A percentile compares a stretch with the other conserved stretches of the same genome.
Conservation (phyloP, 2,113 vertebrate genomes). For the Ceuthmochares aereus region DNA sequence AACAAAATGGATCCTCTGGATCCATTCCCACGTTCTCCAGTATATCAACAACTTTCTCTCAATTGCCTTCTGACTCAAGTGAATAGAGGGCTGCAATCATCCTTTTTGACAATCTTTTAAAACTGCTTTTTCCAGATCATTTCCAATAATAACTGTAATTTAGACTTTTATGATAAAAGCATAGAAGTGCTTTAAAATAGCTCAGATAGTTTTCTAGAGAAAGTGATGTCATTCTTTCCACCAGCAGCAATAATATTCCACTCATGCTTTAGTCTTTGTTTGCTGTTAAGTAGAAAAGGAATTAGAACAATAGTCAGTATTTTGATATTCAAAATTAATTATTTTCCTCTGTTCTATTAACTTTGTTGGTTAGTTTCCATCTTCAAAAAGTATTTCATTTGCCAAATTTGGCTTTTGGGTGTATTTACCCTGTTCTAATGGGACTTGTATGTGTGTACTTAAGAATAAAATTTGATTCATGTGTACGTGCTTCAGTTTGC, state of each 20-base stretch:
- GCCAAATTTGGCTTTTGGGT: neutral
- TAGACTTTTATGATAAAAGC: conserved; percentile 41
- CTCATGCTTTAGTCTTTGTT: neutral
- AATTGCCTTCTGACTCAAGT: conserved; percentile 36
- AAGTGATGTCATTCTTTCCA: conserved; percentile 38
- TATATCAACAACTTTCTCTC: conserved; percentile 32
- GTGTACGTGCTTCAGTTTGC: neutral
- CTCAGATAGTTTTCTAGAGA: conserved; percentile 22
- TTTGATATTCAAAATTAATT: neutral
- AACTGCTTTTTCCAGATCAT: neutral
- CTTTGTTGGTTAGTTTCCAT: neutral
- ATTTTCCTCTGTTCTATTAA: neutral
- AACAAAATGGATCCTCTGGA: conserved; percentile 32
- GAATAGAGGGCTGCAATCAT: conserved; percentile 14
- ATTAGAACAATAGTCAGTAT: conserved; percentile 10
- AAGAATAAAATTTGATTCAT: neutral
- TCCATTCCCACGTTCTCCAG: neutral
- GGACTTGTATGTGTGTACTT: neutral
- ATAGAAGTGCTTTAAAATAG: conserved; percentile 33
- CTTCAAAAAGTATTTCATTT: conserved; percentile 11
- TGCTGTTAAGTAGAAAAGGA: neutral
- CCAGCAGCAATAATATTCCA: conserved; percentile 1
- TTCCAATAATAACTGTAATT: conserved; percentile 52
- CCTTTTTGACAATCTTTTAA: conserved; percentile 30
- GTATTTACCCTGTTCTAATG: neutral